Conservation (phyloP, 1,140 invertebrate species). For the Zaprionus capensis region DNA sequence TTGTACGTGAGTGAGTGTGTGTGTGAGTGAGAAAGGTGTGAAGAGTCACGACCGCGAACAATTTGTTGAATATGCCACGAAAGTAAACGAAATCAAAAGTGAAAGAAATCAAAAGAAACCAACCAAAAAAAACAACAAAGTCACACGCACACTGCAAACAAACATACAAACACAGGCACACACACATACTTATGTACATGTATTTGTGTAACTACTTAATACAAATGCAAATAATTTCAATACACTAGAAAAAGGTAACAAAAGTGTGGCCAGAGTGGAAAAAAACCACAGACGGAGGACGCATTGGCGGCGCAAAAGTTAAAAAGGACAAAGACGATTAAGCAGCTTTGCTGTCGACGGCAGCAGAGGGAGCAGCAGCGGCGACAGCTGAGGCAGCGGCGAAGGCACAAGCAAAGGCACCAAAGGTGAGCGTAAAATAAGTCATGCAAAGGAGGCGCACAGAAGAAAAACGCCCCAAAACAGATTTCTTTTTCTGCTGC, state of each 20-base stretch:
- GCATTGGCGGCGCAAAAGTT: conserved; percentile 78
- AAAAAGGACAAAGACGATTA: conserved; percentile 80
- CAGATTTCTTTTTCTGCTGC: conserved; percentile 55
- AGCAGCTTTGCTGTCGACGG: conserved; percentile 46
- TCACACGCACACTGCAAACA: conserved; percentile 11
- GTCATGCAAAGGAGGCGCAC: conserved; percentile 64
- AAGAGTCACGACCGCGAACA: conserved; percentile 69
- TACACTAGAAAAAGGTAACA: conserved; percentile 27
- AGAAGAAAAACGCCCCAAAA: conserved; percentile 68
- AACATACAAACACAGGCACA: neutral
- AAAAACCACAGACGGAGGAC: conserved; percentile 33
- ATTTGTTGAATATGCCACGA: conserved; percentile 73
- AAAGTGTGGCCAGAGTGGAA: conserved; percentile 47
- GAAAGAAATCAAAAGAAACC: conserved; percentile 18
- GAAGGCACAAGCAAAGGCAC: conserved; percentile 50
- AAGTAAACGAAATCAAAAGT: conserved; percentile 67
- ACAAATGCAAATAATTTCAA: conserved; percentile 55
- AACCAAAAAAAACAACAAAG: neutral
- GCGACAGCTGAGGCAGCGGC: conserved; percentile 10
- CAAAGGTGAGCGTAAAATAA: conserved; percentile 78
- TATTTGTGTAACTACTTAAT: conserved; percentile 42
- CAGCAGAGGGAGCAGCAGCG: conserved; percentile 18
- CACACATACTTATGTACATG: neutral
- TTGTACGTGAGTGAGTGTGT: conserved; percentile 15
- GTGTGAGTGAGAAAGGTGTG: conserved; percentile 44